phyloP scores from a whole-genome alignment of 1,140 invertebrate genomes.

The Himalopsyche phryganea region DNA sequence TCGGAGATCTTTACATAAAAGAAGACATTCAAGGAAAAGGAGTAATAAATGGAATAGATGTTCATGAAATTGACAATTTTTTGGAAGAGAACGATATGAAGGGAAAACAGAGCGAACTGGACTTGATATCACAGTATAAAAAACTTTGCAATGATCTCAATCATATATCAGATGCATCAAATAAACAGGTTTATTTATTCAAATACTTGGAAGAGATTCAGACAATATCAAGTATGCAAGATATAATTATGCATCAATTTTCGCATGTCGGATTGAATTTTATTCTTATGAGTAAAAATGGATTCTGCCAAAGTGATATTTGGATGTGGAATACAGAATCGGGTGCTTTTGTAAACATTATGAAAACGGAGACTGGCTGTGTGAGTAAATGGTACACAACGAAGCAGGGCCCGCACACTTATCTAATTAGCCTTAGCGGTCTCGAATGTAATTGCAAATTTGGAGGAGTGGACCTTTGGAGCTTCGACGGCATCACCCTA shows the following conservation, averaged over 20 bases:
- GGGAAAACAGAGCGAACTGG: slow-evolving; percentile 5
- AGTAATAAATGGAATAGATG: slow-evolving; percentile 3
- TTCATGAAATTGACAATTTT: slow-evolving; percentile 14
- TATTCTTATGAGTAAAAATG: slow-evolving; percentile 17
- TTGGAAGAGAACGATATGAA: background rate
- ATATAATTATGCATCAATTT: slow-evolving; percentile 7
- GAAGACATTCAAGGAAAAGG: slow-evolving; percentile 8
- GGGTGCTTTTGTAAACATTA: slow-evolving; percentile 9
- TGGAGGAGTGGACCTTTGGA: slow-evolving; percentile 23
- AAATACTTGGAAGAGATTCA: slow-evolving; percentile 26
- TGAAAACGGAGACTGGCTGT: slow-evolving; percentile 17
- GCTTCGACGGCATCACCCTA: slow-evolving; percentile 13
- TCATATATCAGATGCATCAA: slow-evolving; percentile 4
- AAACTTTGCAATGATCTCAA: slow-evolving; percentile 10
- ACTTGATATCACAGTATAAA: slow-evolving; percentile 2
- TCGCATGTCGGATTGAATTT: slow-evolving; percentile 5
- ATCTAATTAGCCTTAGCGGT: slow-evolving; percentile 13
- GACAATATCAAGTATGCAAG: slow-evolving; percentile 8
- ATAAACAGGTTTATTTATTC: slow-evolving; percentile 16
- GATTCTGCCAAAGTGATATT: slow-evolving; percentile 15
- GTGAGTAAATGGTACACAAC: slow-evolving; percentile 13
- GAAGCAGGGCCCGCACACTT: background rate
- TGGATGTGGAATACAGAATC: slow-evolving; percentile 17
- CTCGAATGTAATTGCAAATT: slow-evolving; percentile 14
- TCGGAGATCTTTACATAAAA: slow-evolving; percentile 13